Base-by-base conservation (phyloP, 2,113 vertebrate species). In the Poicephalus meyeri region DNA sequence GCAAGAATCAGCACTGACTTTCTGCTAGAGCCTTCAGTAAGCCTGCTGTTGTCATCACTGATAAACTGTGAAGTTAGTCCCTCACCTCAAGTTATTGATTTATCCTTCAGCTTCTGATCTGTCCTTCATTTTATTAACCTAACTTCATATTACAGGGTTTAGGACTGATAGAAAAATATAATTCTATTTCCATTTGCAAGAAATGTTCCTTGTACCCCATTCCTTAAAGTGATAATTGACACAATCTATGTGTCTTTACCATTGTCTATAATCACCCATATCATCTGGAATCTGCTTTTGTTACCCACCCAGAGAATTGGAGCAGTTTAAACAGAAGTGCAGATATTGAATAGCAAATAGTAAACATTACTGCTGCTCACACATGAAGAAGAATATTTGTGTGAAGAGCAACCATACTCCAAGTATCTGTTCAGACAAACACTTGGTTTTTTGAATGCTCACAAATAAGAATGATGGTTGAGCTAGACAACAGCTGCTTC, bases 61-160 rank as follows among this genome's bases (percentile, higher is more conserved):
- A 4, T 50, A 83, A 56, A 53, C 1, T 4, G 70, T 21, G 24
- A 65, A 66, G n/a, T 42, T 37, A 44, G 44, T 78, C 17, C 35
- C 69, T 78, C 56, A 71, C n/a, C 28, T 88, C 28, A 78, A 69
- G 15, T 96, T 94, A 96, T 60, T 83, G 79, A 95, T 93, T 96
- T 90, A 93, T 84, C 90, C 79, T 96, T 94, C 82, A 46, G n/a
- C 42, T 86, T 89, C 76, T 86, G 56, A 82, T 86, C 83, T 94
- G 88, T 74, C 91, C 86, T 96, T 93, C 42, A 35, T 89, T 96
- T 94, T 94, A 89, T 95, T 89, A 88, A 94, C 58, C 33, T 88
- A 86, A 80, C 63, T 90, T 94, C 83, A 86, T 90, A 88, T 66
- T 39, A 29, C 37, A 53, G 7, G 14, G 52, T 92, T 95, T 90